Conservation (phyloP, 2,888 invertebrate species). For the Ectropis crepuscularia region DNA sequence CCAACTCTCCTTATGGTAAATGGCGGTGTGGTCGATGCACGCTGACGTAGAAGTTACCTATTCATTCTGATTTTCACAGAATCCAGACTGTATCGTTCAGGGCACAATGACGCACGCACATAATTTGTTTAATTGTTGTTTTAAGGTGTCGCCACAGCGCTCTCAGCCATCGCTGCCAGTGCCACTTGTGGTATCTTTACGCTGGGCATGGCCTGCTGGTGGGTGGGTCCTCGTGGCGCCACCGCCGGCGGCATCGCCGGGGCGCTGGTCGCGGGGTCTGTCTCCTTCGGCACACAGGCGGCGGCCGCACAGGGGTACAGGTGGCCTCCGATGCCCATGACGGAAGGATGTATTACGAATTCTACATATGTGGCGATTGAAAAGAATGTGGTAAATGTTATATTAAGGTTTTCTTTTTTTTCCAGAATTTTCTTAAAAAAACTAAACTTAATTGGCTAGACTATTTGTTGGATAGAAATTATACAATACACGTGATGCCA, state of each 20-base stretch:
- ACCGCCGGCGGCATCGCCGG: conserved; percentile 86
- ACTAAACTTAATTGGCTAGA: too few species aligned
- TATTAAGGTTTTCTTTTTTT: too few species aligned
- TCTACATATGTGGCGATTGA: conserved; percentile 59
- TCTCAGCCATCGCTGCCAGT: conserved; percentile 93
- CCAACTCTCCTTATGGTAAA: too few species aligned
- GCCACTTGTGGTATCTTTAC: conserved; percentile 93
- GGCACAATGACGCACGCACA: too few species aligned
- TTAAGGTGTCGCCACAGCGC: conserved; percentile 87
- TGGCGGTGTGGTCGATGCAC: too few species aligned
- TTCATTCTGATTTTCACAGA: too few species aligned
- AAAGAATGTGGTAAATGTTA: conserved; percentile 65
- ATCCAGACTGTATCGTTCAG: too few species aligned
- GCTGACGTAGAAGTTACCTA: too few species aligned
- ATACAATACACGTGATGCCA: too few species aligned
- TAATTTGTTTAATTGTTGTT: background rate
- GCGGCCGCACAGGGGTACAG: conserved; percentile 86
- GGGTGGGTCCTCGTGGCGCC: conserved; percentile 89
- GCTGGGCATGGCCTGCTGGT: conserved; percentile 92
- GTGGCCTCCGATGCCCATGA: conserved; percentile 69
- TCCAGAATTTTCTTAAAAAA: too few species aligned
- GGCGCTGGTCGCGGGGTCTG: conserved; percentile 85
- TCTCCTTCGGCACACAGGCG: conserved; percentile 88
- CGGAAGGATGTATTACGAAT: conserved; percentile 59
- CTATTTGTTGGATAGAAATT: too few species aligned